Base-by-base conservation (phyloP, 1,140 invertebrate genomes). In the Papilio helenus region DNA sequence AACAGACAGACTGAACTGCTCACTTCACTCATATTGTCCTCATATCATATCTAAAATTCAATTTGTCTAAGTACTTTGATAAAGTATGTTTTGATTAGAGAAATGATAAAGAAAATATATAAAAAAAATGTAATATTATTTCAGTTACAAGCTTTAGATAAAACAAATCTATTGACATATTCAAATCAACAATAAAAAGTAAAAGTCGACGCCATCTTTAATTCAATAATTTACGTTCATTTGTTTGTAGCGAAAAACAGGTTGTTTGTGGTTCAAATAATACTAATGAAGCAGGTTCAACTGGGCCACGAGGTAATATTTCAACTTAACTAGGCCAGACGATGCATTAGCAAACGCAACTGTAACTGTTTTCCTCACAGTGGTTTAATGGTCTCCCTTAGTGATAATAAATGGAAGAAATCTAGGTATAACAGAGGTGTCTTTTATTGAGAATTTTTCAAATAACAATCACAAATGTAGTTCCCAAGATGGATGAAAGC, bases 221-320 rank as follows among this genome's bases (percentile, higher is more conserved):
- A 29, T 12, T 3, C 61, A 14, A 1, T 29, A 29, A 55, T 55
- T 68, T 29, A 68, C 61, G 34, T 29, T 68, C 3, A 68, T 68
- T 68, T 61, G 58, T 68, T 68, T 29, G 23, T 29, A 29, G 10
- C 61, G 49, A 68, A 68, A 68, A 68, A 68, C 61, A 68, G 26
- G 61, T 68, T 68, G 61, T 68, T 68, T 29, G 26, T 29, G 23
- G 26, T 29, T 26, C 61, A 68, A 68, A 68, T 68, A 68, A 68
- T 68, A 29, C 14, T 68, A 34, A 68, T 34, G 20, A 23, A 29
- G 61, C 61, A 12, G 20, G 58, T 61, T 68, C 14, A 68, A 68
- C 61, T 68, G 14, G 61, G 61, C 10, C 61, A 16, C 29, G 61
- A 68, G 26, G 61, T 68, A 68, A 68, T 29, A 29, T 29, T 68